A percentile compares a stretch with the other conserved stretches of the same genome.
These are phyloP conservation scores for Tiliacea aurago DNA, from an alignment of 2,888 invertebrate genomes.

Conservation along the genomic window DNA sequence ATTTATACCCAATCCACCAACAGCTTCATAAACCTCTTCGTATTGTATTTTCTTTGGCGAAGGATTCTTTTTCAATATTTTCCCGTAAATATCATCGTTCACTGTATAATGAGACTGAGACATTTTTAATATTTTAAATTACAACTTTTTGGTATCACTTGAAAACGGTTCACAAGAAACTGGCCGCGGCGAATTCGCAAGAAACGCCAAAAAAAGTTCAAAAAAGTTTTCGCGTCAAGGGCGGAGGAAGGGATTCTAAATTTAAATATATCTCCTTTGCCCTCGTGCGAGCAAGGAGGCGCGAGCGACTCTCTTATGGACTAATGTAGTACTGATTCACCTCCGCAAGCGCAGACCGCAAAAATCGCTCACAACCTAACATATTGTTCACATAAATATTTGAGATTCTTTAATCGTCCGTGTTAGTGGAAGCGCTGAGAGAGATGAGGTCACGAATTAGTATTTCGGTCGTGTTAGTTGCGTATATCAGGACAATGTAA, in stretches of 20 bases:
- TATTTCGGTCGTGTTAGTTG: conserved; percentile 59
- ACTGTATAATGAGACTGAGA: conserved; percentile 85
- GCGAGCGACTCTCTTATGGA: conserved; percentile 88
- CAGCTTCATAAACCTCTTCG: conserved; percentile 31
- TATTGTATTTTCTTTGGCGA: conserved; percentile 35
- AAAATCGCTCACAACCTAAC: conserved; percentile 83
- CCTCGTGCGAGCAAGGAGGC: conserved; percentile 78
- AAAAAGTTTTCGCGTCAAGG: conserved; percentile 77
- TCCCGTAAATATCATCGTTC: conserved; percentile 37
- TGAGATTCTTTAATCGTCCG: conserved; percentile 72
- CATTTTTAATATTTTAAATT: conserved; percentile 72
- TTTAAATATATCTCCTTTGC: conserved; percentile 86
- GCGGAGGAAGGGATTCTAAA: conserved; percentile 85
- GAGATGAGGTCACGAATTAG: conserved; percentile 62
- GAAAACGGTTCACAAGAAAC: conserved; percentile 74
- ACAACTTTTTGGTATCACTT: conserved; percentile 66
- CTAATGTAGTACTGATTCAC: conserved; percentile 89
- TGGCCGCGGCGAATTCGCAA: conserved; percentile 77
- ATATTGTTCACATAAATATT: conserved; percentile 87
- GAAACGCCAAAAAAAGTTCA: conserved; percentile 73
- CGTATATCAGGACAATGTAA: conserved; percentile 43
- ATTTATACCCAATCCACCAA: conserved; percentile 33
- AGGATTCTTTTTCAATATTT: conserved; percentile 35
- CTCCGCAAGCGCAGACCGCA: conserved; percentile 82
- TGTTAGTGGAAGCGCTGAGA: conserved; percentile 60